Evolutionary conservation across 2,113 vertebrate genomes (phyloP), one percentile per base, ranked within the genome.

Genomic region (Euleptes europaea): DNA sequence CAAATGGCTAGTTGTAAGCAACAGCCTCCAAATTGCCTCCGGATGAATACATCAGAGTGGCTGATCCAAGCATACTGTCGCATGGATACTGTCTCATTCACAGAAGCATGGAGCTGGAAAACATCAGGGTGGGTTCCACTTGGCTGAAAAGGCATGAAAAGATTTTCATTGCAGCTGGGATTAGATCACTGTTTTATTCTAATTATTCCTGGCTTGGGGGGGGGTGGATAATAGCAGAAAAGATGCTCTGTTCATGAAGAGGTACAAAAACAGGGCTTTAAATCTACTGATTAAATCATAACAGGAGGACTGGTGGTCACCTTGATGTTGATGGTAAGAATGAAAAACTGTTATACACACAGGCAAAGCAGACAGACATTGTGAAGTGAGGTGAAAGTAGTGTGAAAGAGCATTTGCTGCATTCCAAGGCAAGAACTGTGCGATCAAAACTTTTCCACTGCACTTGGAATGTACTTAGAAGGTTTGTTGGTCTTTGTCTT

Each of bases 1-100:
- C 95, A 95, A 96, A 93, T 94, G 94, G 92, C 91, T 96, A 94
- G 96, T 94, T 96, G 92, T 95, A 92, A 95, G 93, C 90, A 93
- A 87, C 88, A 92, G 88, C 88, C 90, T 96, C 91, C 93, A 95
- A 95, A 95, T 93, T 96, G 95, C 94, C 92, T 92, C 91, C 1
- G 74, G 92, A 92, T 95, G 95, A 96, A 96, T 95, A 94, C 94
- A 93, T 82, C 92, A 92, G 94, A 93, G 95, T 94, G 91, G 93
- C 92, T 93, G 91, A 94, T 92, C 93, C 95, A 95, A 92, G 94
- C 91, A 91, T 93, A 93, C 92, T 95, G 95, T 95, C 90, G 80
- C 95, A 93, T 90, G 92, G 94, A 86, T 90, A 91, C 93, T 35
- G 92, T 92, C 95, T 95, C 94, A 92, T 95, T 95, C 94, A 93